phyloP scores from a whole-genome alignment of 2,888 invertebrate genomes.

The Aproaerema taeniolella region DNA sequence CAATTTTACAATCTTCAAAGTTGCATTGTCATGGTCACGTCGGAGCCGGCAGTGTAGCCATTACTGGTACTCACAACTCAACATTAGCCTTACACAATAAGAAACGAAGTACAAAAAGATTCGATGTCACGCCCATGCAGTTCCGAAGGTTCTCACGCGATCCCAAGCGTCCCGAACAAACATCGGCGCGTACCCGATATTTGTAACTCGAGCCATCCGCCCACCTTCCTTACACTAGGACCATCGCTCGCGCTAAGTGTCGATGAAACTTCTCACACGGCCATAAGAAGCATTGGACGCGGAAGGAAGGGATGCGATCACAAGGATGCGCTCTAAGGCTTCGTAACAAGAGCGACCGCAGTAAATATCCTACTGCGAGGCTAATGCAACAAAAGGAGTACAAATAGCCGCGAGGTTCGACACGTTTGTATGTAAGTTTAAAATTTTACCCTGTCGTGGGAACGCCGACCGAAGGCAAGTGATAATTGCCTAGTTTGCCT shows the following conservation, averaged over 20 bases:
- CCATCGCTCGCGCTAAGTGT: conserved; percentile 24
- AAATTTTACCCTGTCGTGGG: conserved; percentile 68
- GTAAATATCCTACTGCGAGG: conserved; percentile 38
- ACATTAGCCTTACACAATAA: conserved; percentile 57
- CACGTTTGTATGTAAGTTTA: conserved; percentile 59
- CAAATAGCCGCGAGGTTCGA: conserved; percentile 54
- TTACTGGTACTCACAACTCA: conserved; percentile 56
- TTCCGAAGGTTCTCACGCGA: conserved; percentile 71
- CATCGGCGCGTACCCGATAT: conserved; percentile 48
- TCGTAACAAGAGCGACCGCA: conserved; percentile 53
- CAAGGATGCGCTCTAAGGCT: conserved; percentile 51
- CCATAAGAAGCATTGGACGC: conserved; percentile 37
- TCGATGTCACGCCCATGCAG: conserved; percentile 74
- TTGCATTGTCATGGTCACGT: conserved; percentile 69
- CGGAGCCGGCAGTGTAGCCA: conserved; percentile 41
- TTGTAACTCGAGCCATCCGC: conserved; percentile 48
- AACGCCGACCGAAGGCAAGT: conserved; percentile 55
- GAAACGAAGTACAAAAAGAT: conserved; percentile 49
- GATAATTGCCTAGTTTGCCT: conserved; percentile 70
- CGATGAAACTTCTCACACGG: conserved; percentile 14
- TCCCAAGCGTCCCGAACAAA: conserved; percentile 57
- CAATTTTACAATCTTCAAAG: conserved; percentile 22
- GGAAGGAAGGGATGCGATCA: conserved; percentile 20
- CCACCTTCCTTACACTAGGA: conserved; percentile 33
- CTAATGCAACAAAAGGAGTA: conserved; percentile 51